phyloP scores from a whole-genome alignment of 2,888 invertebrate species.

The Agrochola macilenta region DNA sequence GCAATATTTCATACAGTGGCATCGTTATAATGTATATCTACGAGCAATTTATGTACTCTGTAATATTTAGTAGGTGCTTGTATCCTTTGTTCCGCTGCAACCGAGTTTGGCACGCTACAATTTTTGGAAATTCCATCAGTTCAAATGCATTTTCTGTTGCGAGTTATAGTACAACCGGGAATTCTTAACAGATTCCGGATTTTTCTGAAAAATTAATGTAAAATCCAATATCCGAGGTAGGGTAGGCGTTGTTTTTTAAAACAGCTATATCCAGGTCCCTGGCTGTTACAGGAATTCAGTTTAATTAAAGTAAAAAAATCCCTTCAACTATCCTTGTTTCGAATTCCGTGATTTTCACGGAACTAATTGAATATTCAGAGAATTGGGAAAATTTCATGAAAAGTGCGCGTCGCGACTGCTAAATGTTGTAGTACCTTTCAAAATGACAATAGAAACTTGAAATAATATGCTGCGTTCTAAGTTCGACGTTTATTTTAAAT shows the following conservation, averaged over 20 bases:
- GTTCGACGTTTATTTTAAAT: background rate
- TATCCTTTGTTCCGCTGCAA: slow-evolving; percentile 4
- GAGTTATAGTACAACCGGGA: background rate
- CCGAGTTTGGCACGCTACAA: background rate
- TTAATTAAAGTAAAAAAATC: background rate
- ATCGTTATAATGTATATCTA: background rate
- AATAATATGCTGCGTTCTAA: background rate
- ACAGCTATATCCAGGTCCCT: background rate
- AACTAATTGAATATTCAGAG: background rate
- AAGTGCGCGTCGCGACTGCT: no score
- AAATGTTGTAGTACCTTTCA: background rate
- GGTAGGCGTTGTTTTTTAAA: background rate
- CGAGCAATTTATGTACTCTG: background rate
- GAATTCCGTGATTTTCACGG: background rate
- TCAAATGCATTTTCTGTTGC: background rate
- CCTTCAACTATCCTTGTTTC: background rate
- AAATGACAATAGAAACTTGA: background rate
- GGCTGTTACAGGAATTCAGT: background rate
- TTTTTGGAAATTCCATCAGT: slow-evolving; percentile 17
- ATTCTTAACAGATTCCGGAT: background rate
- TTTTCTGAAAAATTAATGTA: background rate
- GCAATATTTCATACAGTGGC: background rate
- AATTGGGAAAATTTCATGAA: background rate
- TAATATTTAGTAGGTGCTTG: slow-evolving; percentile 9
- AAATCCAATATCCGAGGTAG: background rate